Evolutionary conservation across 2,888 invertebrate species (phyloP).

Genomic region (Nomada flava): DNA sequence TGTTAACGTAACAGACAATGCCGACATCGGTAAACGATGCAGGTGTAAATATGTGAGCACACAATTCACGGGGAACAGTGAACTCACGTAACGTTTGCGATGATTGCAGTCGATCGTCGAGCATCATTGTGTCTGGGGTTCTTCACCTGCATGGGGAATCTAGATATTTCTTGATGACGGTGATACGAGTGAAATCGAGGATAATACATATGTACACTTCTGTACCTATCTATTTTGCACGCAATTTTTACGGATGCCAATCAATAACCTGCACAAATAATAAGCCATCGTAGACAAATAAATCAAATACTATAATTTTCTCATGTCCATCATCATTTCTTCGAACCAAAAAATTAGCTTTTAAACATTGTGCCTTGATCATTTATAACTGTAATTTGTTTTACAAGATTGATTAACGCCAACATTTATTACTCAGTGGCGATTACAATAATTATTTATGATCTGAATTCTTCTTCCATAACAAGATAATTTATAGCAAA

Average conservation of each 20-base stretch:
- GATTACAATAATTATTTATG: conserved; percentile 18
- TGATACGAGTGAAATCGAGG: conserved; percentile 33
- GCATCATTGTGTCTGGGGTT: conserved; percentile 57
- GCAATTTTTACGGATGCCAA: background rate
- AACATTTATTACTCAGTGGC: background rate
- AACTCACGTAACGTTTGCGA: conserved; percentile 54
- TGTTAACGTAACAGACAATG: conserved; percentile 22
- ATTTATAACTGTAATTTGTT: background rate
- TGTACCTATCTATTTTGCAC: background rate
- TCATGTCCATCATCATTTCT: background rate
- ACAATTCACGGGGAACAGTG: conserved; percentile 25
- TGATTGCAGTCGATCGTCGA: conserved; percentile 55
- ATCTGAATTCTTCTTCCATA: conserved; percentile 9
- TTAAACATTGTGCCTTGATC: too few species aligned
- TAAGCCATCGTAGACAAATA: background rate
- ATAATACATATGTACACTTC: conserved; percentile 17
- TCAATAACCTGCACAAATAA: background rate
- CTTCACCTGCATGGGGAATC: conserved; percentile 43
- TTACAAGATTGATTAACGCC: conserved; percentile 5
- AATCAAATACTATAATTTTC: background rate
- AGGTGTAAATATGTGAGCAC: conserved; percentile 21
- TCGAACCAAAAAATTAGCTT: background rate
- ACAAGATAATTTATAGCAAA: conserved; percentile 15
- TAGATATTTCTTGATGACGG: conserved; percentile 35
- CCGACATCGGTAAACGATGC: conserved; percentile 33